phyloP scores from a whole-genome alignment of 1,140 invertebrate genomes.

The Trissolcus basalis region DNA sequence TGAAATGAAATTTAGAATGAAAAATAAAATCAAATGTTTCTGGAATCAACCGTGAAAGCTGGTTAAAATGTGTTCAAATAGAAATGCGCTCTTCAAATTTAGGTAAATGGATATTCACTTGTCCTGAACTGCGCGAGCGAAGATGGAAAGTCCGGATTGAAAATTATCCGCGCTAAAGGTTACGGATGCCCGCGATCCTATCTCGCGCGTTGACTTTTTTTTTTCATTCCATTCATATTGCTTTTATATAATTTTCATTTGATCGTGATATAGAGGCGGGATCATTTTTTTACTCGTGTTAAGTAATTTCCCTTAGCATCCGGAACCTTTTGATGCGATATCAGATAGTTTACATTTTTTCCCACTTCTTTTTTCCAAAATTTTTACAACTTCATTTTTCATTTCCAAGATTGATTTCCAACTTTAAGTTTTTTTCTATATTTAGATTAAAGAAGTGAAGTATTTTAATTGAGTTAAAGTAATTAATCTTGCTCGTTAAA shows the following conservation, averaged over 20 bases:
- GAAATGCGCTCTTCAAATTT: not conserved
- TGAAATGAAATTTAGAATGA: too few relatives aligned
- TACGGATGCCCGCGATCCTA: conserved; percentile 4
- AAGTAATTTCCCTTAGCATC: not conserved
- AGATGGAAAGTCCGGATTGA: conserved; percentile 25
- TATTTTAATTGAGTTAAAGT: not conserved
- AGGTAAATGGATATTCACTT: conserved; percentile 19
- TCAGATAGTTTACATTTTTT: too few relatives aligned
- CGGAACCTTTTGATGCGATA: too few relatives aligned
- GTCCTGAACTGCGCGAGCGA: not conserved
- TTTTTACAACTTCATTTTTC: too few relatives aligned
- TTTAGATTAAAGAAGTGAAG: too few relatives aligned
- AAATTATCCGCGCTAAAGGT: conserved; percentile 5
- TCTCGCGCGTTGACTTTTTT: not conserved
- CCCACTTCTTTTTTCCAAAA: too few relatives aligned
- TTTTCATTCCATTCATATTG: not conserved
- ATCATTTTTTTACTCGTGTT: not conserved
- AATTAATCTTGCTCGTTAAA: not conserved
- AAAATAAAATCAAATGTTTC: too few relatives aligned
- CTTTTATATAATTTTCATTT: conserved; percentile 6
- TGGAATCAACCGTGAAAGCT: too few relatives aligned
- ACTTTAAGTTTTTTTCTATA: too few relatives aligned
- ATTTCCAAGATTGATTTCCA: too few relatives aligned
- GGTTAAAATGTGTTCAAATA: not conserved
- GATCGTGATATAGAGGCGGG: not conserved